Conservation (phyloP, 2,888 invertebrate genomes). For the Clunio marinus region DNA sequence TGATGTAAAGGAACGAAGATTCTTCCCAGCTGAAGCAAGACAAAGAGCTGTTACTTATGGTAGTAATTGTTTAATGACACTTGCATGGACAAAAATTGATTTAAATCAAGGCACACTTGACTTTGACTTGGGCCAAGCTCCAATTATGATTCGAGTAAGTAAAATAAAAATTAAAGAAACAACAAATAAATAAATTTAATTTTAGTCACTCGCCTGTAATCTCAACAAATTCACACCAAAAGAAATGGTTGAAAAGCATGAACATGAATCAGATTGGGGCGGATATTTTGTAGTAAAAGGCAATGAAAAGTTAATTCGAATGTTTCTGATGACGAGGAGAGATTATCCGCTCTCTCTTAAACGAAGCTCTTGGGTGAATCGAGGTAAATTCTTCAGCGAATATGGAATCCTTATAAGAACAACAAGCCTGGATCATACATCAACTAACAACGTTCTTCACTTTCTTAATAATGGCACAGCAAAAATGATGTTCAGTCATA, state of each 20-base stretch:
- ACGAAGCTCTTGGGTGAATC: conserved; percentile 75
- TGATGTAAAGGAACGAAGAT: conserved; percentile 58
- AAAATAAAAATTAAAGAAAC: too few species aligned
- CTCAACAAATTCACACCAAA: conserved; percentile 67
- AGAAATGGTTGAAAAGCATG: conserved; percentile 73
- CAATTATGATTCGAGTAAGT: conserved; percentile 85
- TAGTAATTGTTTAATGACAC: conserved; percentile 65
- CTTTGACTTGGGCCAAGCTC: conserved; percentile 75
- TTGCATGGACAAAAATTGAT: conserved; percentile 69
- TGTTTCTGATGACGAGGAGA: conserved; percentile 72
- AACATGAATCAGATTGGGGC: conserved; percentile 95
- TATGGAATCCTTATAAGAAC: conserved; percentile 78
- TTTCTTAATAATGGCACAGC: conserved; percentile 86
- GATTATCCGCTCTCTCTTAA: conserved; percentile 83
- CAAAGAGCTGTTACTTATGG: conserved; percentile 78
- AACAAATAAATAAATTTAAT: conserved; percentile 45
- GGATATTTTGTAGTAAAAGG: conserved; percentile 97
- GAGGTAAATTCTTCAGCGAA: conserved; percentile 83
- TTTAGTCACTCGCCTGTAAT: conserved; percentile 83
- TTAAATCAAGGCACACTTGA: conserved; percentile 59
- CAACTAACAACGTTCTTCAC: conserved; percentile 83
- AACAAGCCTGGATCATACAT: conserved; percentile 76
- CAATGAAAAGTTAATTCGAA: conserved; percentile 81
- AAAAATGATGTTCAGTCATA: conserved; percentile 76
- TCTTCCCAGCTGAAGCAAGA: conserved; percentile 81